A percentile compares a stretch with the other conserved stretches of the same genome.
Conservation (phyloP, 2,888 invertebrate species). For the Synergus laeviventris region DNA sequence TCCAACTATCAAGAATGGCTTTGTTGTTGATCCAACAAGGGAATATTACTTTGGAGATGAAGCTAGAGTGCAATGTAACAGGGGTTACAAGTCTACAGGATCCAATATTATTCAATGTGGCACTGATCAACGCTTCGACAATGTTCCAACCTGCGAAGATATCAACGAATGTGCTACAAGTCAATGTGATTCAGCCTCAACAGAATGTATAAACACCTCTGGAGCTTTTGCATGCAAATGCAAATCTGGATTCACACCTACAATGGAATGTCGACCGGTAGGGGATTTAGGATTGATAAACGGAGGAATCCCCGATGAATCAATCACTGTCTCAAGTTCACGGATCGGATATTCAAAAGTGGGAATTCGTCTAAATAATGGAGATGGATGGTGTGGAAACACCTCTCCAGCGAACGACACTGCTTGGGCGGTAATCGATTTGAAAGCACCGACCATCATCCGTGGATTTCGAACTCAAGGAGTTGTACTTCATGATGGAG, state of each 20-base stretch:
- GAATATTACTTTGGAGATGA: constrained; percentile 92
- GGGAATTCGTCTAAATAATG: constrained; percentile 89
- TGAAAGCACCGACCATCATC: constrained; percentile 91
- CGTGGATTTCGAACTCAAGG: constrained; percentile 95
- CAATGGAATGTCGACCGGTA: constrained; percentile 92
- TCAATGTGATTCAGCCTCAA: constrained; percentile 93
- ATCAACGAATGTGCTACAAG: constrained; percentile 93
- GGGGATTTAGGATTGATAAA: constrained; percentile 92
- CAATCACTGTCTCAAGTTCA: constrained; percentile 89
- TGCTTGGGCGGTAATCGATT: constrained; percentile 92
- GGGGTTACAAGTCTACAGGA: constrained; percentile 91
- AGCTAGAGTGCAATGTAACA: constrained; percentile 93
- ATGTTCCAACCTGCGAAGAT: constrained; percentile 92
- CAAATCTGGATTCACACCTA: constrained; percentile 88
- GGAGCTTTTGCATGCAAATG: constrained; percentile 95
- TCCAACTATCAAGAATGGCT: constrained; percentile 91
- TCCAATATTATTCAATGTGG: constrained; percentile 91
- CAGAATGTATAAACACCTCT: constrained; percentile 92
- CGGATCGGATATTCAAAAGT: constrained; percentile 90
- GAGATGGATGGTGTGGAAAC: constrained; percentile 93
- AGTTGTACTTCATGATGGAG: constrained; percentile 88
- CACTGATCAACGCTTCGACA: constrained; percentile 88
- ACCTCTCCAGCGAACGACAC: constrained; percentile 87
- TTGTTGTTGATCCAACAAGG: constrained; percentile 86
- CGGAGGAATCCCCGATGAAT: constrained; percentile 93